phyloP scores from a whole-genome alignment of 2,797 vertebrate species.

The Eulemur albifrons region DNA sequence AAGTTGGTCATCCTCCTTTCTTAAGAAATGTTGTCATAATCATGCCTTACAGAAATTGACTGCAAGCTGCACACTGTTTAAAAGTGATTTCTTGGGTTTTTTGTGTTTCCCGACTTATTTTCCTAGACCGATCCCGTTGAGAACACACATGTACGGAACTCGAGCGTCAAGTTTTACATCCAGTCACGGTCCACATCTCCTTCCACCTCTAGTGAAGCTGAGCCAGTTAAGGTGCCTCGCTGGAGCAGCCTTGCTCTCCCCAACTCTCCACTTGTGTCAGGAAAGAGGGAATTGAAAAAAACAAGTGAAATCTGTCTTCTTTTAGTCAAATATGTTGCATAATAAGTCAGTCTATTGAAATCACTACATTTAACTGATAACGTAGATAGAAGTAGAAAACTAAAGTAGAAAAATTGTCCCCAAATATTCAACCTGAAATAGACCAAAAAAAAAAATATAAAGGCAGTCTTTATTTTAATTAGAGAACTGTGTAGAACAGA shows the following conservation, averaged over 20 bases:
- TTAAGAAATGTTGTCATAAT: constrained; percentile 43
- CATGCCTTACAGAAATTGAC: constrained; percentile 65
- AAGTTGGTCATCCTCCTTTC: constrained; percentile 63
- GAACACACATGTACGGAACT: constrained; percentile 91
- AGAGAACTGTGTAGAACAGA: neutral
- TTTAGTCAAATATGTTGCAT: neutral
- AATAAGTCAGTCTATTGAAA: neutral
- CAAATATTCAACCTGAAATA: neutral
- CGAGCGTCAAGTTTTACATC: constrained; percentile 90
- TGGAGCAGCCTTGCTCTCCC: constrained; percentile 74
- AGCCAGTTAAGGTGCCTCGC: constrained; percentile 90
- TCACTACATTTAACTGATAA: neutral
- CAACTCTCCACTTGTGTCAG: constrained; percentile 20
- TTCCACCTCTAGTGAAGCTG: constrained; percentile 93
- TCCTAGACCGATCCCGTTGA: constrained; percentile 93
- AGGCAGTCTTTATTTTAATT: neutral
- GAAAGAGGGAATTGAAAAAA: constrained; percentile 44
- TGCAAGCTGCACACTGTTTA: constrained; percentile 59
- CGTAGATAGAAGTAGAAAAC: neutral
- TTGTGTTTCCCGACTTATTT: constrained; percentile 67
- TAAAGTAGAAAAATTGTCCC: neutral
- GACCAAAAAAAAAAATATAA: neutral
- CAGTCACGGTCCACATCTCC: constrained; percentile 93
- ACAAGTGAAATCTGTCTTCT: constrained; percentile 39
- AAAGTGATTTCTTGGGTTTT: constrained; percentile 72